Evolutionary conservation across 2,888 invertebrate genomes (phyloP), one percentile per base, ranked within the genome.

Genomic region (Drosophila mettleri): DNA sequence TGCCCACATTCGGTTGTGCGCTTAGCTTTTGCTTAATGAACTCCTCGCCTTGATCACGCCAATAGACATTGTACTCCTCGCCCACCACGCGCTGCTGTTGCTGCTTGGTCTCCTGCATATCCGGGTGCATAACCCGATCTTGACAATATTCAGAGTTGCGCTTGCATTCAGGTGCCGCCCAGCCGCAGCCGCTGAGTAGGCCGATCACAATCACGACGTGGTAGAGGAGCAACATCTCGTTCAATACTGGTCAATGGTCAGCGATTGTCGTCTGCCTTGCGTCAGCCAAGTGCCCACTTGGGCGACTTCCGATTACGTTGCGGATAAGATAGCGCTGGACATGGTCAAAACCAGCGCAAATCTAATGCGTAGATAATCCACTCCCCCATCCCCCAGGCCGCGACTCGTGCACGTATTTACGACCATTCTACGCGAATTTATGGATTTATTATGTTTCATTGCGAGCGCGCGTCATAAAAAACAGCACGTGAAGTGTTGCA

Each of bases 1-100:
- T 93, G 45, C 93, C 93, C 1, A 84, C 92, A 16, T 91, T 92
- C 0, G 65, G 34, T 36, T 66, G 16, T 1, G 68, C 74, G 7
- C 71, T 69, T n/a, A 91, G 64, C 31, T 93, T 92, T n/a, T 90
- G 69, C 20, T 80, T 63, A 10, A 92, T 65, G 54, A 89, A 90
- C 20, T 80, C 62, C 3, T 75, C 79, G 10, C 87, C 87, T 7
- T 82, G 70, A 0, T 88, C 53, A 2, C 86, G 60, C 92, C 92
- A 92, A 53, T 80, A 91, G 0, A 80, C 81, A 9, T 45, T 90
- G 4, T 73, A 80, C 0, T 84, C 69, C 51, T 91, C 91, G 2
- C 74, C 84, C 3, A 43, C 70, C 5, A 76, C 22, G 10, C 45
- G 34, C 1, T 22, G 65, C 4, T 72, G 61, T 2, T 69, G 80